Evolutionary conservation across 2,797 vertebrate genomes (phyloP), one percentile per base, ranked within the genome.

Genomic region (Strix occidentalis): DNA sequence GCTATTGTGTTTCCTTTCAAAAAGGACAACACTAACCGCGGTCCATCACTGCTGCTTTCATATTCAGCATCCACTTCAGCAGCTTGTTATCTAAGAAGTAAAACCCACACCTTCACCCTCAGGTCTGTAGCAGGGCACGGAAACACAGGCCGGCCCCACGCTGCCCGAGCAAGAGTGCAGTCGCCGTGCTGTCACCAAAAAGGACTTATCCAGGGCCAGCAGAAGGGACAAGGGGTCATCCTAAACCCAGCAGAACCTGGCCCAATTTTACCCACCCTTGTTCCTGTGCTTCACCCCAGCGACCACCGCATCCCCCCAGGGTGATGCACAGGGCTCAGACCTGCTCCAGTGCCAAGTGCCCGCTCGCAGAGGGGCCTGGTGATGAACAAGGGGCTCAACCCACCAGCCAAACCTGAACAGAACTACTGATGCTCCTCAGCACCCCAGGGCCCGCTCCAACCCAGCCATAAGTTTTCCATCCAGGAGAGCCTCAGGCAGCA

Each of bases 281-380:
- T 2, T 56, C 39, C 61, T 53, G 33, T 20, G 31, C 37, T 68
- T 45, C n/a, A 53, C 4, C 5, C 48, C 2, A 2, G 37, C 19
- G 50, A 48, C 26, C 23, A 8, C 28, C 1, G 3, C 31, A 19
- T 9, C n/a, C 41, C 50, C 28, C 2, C 24, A 4, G 35, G 33
- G 25, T 7, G 16, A 16, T 2, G 28, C 12, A 3, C 33, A 28
- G 48, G 29, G 33, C 72, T 86, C 4, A 1, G 31, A 65, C 33
- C n/a, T 1, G 0, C 25, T 41, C 45, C 83, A 3, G 1, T 11
- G 23, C 82, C 43, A 28, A 25, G 18, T 0, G 1, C 19, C 43
- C 15, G 0, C 13, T 54, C 31, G 19, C 58, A 37, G 45, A 8
- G 11, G 31, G 15, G 19, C 29, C 6, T 0, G 10, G 39, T 20